These are phyloP conservation scores for Thymelicus lineola DNA, from an alignment of 2,888 invertebrate genomes.

Conservation along the genomic window DNA sequence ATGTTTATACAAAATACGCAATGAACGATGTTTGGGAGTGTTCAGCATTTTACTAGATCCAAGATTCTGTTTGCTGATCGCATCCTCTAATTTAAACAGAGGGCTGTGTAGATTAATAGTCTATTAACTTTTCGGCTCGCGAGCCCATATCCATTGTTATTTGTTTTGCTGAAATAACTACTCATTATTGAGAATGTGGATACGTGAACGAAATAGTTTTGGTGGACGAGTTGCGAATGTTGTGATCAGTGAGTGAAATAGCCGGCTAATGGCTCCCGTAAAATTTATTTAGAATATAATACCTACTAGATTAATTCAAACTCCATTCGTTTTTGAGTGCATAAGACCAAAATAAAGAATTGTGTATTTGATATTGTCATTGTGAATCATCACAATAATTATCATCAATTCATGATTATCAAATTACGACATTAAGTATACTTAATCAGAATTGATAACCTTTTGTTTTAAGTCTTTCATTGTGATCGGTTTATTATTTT, in stretches of 20 bases:
- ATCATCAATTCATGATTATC: too few relatives aligned
- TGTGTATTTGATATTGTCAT: too few relatives aligned
- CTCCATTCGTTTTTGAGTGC: neutral
- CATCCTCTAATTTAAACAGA: slow-evolving; percentile 35
- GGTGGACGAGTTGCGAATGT: slow-evolving; percentile 4
- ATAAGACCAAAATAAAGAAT: neutral
- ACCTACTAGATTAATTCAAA: neutral
- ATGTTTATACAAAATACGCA: neutral
- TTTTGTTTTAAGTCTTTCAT: too few relatives aligned
- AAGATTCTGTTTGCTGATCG: slow-evolving; percentile 18
- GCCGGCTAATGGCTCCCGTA: slow-evolving; percentile 12
- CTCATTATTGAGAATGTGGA: slow-evolving; percentile 31
- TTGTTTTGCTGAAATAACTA: slow-evolving; percentile 30
- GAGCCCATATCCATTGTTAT: slow-evolving; percentile 26
- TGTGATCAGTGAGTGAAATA: slow-evolving; percentile 12
- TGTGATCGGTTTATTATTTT: too few relatives aligned
- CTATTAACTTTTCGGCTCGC: slow-evolving; percentile 36
- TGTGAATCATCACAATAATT: too few relatives aligned
- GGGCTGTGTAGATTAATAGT: slow-evolving; percentile 34
- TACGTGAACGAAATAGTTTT: slow-evolving; percentile 26
- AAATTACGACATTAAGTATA: too few relatives aligned
- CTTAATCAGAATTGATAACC: too few relatives aligned
- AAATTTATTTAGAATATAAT: slow-evolving; percentile 9
- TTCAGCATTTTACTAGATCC: neutral
- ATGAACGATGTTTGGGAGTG: neutral